Conservation (phyloP, 2,113 vertebrate species). For the Peromyscus californicus region DNA sequence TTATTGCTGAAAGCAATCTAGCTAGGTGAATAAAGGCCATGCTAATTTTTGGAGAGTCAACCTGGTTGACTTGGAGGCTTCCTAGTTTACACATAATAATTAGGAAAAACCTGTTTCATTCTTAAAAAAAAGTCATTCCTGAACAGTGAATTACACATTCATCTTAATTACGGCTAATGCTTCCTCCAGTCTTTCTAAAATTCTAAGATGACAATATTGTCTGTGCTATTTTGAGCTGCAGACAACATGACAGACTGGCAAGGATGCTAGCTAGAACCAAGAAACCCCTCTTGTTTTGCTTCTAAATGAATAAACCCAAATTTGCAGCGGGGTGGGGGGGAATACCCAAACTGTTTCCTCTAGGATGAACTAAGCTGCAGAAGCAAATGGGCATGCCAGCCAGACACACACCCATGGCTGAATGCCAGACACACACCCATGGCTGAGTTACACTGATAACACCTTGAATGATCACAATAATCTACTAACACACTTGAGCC, state of each 20-base stretch:
- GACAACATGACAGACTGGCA: not conserved
- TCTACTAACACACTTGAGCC: conserved; percentile 69
- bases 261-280: not conserved
- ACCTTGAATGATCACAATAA: conserved; percentile 58
- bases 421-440: not conserved
- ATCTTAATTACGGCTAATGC: conserved; percentile 36
- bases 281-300: conserved; percentile 51
- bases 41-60: conserved; percentile 32
- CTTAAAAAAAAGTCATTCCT: not conserved
- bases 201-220: not conserved
- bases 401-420: not conserved
- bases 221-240: not conserved
- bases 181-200: not conserved
- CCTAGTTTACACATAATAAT: not conserved
- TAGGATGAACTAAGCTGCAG: not conserved
- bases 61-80: not conserved
- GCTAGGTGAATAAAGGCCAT: not conserved
- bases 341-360: not conserved
- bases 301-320: conserved; percentile 31
- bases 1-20: not conserved
- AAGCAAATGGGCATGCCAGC: not conserved
- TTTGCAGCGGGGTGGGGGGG: not conserved
- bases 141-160: not conserved
- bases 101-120: conserved; percentile 3
- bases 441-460: conserved; percentile 8